phyloP scores from a whole-genome alignment of 2,888 invertebrate genomes.

The Plagodis dolabraria region DNA sequence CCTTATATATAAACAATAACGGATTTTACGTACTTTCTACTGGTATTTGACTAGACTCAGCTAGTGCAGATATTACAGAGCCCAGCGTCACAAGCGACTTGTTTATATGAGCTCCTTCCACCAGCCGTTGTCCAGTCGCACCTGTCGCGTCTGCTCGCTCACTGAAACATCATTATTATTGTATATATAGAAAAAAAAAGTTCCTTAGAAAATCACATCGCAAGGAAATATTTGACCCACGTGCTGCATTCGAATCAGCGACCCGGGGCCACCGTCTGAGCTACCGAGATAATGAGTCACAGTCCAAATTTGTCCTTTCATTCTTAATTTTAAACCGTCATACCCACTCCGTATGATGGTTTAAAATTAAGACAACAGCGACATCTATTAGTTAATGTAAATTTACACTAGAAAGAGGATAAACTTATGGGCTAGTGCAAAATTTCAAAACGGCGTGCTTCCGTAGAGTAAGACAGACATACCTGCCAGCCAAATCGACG shows the following conservation, averaged over 20 bases:
- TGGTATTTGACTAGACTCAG: constrained; percentile 84
- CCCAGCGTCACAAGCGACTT: constrained; percentile 95
- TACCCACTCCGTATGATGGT: too few species aligned
- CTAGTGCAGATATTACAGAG: constrained; percentile 94
- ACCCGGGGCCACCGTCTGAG: too few species aligned
- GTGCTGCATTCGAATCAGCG: too few species aligned
- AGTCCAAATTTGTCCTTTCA: too few species aligned
- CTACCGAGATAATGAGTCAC: too few species aligned
- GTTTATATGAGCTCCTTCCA: constrained; percentile 96
- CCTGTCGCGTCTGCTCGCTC: constrained; percentile 95
- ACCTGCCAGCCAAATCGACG: constrained; percentile 95
- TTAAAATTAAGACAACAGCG: too few species aligned
- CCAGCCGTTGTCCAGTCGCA: constrained; percentile 94
- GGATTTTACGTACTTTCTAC: constrained; percentile 52
- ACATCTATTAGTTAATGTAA: too few species aligned
- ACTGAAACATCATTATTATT: constrained; percentile 67
- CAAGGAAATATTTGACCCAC: neutral
- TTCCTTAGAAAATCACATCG: neutral
- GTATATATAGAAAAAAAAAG: neutral
- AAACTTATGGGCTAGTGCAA: too few species aligned
- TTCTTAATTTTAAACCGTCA: too few species aligned
- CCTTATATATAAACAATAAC: too few species aligned
- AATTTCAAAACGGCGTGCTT: neutral
- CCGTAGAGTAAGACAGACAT: constrained; percentile 29
- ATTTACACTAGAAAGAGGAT: too few species aligned